phyloP scores from a whole-genome alignment of 1,140 invertebrate genomes.

The Riptortus pedestris region DNA sequence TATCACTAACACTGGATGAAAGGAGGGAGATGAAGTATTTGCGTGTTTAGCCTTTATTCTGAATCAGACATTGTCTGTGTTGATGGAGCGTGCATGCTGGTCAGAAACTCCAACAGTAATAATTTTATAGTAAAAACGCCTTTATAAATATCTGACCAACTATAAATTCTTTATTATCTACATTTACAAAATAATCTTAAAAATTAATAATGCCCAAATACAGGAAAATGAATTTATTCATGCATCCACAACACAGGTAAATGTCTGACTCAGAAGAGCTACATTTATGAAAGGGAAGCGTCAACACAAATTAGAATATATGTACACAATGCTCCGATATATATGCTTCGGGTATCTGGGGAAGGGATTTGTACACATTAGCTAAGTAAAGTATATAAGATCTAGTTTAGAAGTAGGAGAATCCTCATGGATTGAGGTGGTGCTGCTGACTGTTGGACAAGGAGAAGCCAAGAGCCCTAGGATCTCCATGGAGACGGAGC shows the following conservation, averaged over 20 bases:
- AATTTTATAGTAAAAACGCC: constrained; percentile 4
- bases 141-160: constrained; percentile 19
- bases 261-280: constrained; percentile 3
- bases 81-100: background rate
- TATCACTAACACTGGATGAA: constrained; percentile 12
- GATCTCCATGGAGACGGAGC: constrained; percentile 59
- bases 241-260: background rate
- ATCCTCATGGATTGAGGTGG: constrained; percentile 34
- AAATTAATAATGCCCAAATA: constrained; percentile 28
- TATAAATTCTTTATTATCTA: constrained; percentile 29
- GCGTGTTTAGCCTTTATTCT: constrained; percentile 6
- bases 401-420: constrained; percentile 31
- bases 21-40: background rate
- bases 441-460: constrained; percentile 38
- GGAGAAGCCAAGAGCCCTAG: constrained; percentile 51
- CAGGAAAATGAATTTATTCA: constrained; percentile 28
- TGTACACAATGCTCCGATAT: constrained; percentile 15
- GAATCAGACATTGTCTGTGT: background rate
- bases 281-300: constrained; percentile 10
- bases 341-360: background rate
- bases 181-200: constrained; percentile 20
- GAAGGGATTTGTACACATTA: constrained; percentile 16
- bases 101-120: constrained; percentile 7
- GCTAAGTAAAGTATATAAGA: constrained; percentile 14
- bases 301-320: constrained; percentile 12